A percentile compares a stretch with the other conserved stretches of the same genome.
Evolutionary conservation across 1,140 invertebrate genomes (phyloP).

Genomic region (Hyposmocoma kahamanoa): DNA sequence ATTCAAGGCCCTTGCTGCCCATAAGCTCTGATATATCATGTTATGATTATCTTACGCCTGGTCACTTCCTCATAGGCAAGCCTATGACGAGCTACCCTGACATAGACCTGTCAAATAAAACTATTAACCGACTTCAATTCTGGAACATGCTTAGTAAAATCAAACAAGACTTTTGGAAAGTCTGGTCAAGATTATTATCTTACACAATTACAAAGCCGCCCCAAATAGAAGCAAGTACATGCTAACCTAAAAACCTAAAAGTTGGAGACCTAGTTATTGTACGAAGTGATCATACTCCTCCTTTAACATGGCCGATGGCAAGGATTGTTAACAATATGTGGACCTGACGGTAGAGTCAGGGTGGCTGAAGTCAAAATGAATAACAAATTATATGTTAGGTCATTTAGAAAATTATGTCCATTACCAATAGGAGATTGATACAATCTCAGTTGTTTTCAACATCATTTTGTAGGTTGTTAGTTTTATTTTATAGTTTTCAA

Average conservation of each 20-base stretch:
- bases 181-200: neutral
- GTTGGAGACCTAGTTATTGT: neutral
- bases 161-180: neutral
- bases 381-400: neutral
- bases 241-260: neutral
- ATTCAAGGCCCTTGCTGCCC: neutral
- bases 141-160: neutral
- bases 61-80: neutral
- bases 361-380: no score
- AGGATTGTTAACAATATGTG: conserved; percentile 8
- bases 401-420: neutral
- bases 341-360: conserved; percentile 6
- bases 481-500: no score
- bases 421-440: neutral
- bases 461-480: no score
- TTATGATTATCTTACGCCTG: neutral
- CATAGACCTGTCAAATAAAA: neutral
- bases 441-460: neutral
- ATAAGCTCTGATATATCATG: neutral
- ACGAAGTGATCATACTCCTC: conserved; percentile 4
- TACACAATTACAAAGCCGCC: neutral
- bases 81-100: neutral
- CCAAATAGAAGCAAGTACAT: neutral
- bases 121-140: neutral
- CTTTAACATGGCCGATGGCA: conserved; percentile 11